Evolutionary conservation across 1,140 invertebrate species (phyloP).

Genomic region (Atopsyche davidsoni): DNA sequence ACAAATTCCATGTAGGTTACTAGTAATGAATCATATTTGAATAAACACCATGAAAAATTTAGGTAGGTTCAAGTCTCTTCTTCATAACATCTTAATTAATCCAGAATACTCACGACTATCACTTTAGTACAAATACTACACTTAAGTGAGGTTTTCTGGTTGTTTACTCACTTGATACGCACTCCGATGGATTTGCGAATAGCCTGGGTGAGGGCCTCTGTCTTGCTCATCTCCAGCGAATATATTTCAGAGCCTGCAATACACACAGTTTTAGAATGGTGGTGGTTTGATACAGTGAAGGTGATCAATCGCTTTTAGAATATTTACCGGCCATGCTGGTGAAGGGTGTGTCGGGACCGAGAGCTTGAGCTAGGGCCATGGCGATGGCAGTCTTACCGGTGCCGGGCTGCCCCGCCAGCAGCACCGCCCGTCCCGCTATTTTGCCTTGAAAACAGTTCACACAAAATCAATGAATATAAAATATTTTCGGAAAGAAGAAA

Average conservation of each 20-base stretch:
- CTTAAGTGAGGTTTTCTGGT: too few relatives aligned
- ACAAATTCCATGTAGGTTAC: too few relatives aligned
- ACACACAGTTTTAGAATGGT: too few relatives aligned
- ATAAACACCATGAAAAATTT: too few relatives aligned
- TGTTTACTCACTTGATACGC: conserved; percentile 87
- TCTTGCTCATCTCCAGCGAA: conserved; percentile 98
- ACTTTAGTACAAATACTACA: too few relatives aligned
- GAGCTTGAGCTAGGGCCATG: conserved; percentile 90
- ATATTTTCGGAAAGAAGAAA: too few relatives aligned
- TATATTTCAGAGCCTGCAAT: conserved; percentile 90
- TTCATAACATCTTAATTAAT: too few relatives aligned
- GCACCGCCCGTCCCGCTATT: conserved; percentile 93
- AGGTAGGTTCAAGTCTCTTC: too few relatives aligned
- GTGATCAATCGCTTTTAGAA: not conserved
- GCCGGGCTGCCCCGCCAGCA: conserved; percentile 94
- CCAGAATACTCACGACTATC: too few relatives aligned
- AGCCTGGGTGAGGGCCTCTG: conserved; percentile 95
- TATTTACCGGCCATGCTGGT: conserved; percentile 79
- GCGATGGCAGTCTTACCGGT: conserved; percentile 98
- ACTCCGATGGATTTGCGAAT: conserved; percentile 97
- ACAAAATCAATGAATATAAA: too few relatives aligned
- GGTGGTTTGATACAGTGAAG: too few relatives aligned
- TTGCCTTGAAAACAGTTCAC: conserved; percentile 57
- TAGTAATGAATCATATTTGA: too few relatives aligned
- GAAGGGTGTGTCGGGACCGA: conserved; percentile 94